phyloP scores from a whole-genome alignment of 1,140 invertebrate genomes.

The Orius laevigatus region DNA sequence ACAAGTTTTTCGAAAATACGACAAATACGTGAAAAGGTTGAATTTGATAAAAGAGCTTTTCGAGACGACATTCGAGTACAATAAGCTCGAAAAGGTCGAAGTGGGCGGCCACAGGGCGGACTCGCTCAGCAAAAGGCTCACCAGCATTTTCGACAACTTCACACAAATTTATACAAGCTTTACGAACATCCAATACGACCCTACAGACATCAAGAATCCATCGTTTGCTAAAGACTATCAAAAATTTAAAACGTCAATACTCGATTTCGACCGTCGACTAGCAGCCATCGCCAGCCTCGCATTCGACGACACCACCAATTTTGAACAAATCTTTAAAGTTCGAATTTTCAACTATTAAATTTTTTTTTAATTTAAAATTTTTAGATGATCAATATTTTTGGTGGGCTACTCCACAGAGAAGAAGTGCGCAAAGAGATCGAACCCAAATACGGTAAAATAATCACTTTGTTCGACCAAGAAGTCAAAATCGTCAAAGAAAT shows the following conservation, averaged over 20 bases:
- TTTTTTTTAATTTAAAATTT: not conserved
- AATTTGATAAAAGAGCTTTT: constrained; percentile 1
- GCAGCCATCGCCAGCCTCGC: constrained; percentile 56
- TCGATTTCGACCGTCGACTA: constrained; percentile 55
- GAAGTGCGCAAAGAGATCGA: constrained; percentile 48
- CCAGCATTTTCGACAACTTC: constrained; percentile 52
- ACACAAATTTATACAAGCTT: constrained; percentile 48
- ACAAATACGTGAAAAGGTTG: constrained; percentile 1
- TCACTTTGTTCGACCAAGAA: constrained; percentile 43
- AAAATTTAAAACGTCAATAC: constrained; percentile 32
- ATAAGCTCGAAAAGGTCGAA: constrained; percentile 74
- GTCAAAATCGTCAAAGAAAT: constrained; percentile 45
- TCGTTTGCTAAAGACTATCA: constrained; percentile 44
- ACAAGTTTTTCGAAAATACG: constrained; percentile 40
- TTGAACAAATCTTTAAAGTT: constrained; percentile 46
- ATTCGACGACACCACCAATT: constrained; percentile 57
- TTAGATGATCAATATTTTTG: constrained; percentile 54
- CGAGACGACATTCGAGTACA: constrained; percentile 34
- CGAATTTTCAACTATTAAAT: not conserved
- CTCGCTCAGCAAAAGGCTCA: constrained; percentile 34
- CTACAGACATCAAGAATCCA: constrained; percentile 47
- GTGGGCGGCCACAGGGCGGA: constrained; percentile 61
- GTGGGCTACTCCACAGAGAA: constrained; percentile 49
- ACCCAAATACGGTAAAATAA: constrained; percentile 36
- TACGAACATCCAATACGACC: constrained; percentile 47